Evolutionary conservation across 2,888 invertebrate species (phyloP).

Genomic region (Sympetrum striolatum): DNA sequence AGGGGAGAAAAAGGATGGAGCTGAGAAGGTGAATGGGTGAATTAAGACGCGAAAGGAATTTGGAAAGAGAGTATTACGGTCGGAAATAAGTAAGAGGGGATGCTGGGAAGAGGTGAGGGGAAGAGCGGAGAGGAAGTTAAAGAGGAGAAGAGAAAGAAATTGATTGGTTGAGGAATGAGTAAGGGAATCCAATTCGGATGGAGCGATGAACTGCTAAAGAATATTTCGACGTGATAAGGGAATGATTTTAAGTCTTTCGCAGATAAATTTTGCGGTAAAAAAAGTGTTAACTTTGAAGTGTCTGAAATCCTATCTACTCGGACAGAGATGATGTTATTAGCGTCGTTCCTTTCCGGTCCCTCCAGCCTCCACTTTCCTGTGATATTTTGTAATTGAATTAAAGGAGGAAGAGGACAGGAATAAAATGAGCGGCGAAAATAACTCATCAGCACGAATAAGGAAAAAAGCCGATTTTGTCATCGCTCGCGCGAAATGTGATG

Average conservation of each 20-base stretch:
- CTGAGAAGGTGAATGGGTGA: not conserved
- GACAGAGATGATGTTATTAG: conserved; percentile 25
- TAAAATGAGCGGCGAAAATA: conserved; percentile 18
- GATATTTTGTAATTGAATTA: conserved; percentile 8
- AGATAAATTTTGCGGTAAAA: not conserved
- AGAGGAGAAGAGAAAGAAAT: not conserved
- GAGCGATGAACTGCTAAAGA: not conserved
- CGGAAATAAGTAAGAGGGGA: not conserved
- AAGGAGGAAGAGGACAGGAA: not conserved
- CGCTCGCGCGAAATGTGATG: not conserved
- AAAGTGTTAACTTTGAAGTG: not conserved
- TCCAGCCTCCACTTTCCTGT: not conserved
- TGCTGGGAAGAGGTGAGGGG: not conserved
- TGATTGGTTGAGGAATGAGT: not conserved
- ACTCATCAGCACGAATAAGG: not conserved
- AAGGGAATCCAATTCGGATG: not conserved
- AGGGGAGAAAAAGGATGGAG: not conserved
- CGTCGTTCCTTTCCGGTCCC: not conserved
- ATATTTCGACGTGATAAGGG: not conserved
- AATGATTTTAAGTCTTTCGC: not conserved
- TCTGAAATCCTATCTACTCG: conserved; percentile 7
- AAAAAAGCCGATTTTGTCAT: not conserved
- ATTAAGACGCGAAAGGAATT: not conserved
- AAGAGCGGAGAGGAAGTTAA: not conserved
- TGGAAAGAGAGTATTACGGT: not conserved